Conservation (phyloP, 2,888 invertebrate genomes). For the Mesochorus sp. region DNA sequence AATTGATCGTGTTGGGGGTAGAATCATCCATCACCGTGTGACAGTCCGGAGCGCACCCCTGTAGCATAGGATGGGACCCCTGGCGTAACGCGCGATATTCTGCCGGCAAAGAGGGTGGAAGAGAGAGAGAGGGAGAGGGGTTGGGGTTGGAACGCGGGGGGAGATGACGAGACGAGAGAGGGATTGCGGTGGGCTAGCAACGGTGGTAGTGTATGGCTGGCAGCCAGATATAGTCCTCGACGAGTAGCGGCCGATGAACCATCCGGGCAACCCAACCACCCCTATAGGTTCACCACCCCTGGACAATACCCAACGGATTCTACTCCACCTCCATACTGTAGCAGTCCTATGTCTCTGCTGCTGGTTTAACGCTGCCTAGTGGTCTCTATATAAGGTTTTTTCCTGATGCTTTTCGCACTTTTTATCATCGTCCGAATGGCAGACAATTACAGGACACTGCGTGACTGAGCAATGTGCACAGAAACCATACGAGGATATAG, state of each 20-base stretch:
- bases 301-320: constrained; percentile 75
- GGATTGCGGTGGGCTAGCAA: constrained; percentile 59
- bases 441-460: constrained; percentile 13
- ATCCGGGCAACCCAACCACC: constrained; percentile 68
- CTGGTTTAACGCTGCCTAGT: background rate
- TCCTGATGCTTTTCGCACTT: constrained; percentile 33
- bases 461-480: constrained; percentile 18
- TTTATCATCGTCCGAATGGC: constrained; percentile 36
- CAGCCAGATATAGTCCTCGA: constrained; percentile 45
- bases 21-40: constrained; percentile 81
- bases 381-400: background rate
- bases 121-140: constrained; percentile 20
- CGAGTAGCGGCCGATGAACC: constrained; percentile 72
- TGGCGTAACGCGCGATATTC: constrained; percentile 66
- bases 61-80: constrained; percentile 73
- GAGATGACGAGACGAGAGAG: constrained; percentile 43
- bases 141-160: constrained; percentile 41
- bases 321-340: constrained; percentile 54
- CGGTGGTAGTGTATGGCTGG: constrained; percentile 45
- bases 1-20: constrained; percentile 77
- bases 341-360: constrained; percentile 1
- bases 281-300: constrained; percentile 53
- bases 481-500: background rate
- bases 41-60: constrained; percentile 76
- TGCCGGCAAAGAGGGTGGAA: constrained; percentile 61